Conservation (phyloP, 2,888 invertebrate species). For the Hermaeophaga mercurialis region DNA sequence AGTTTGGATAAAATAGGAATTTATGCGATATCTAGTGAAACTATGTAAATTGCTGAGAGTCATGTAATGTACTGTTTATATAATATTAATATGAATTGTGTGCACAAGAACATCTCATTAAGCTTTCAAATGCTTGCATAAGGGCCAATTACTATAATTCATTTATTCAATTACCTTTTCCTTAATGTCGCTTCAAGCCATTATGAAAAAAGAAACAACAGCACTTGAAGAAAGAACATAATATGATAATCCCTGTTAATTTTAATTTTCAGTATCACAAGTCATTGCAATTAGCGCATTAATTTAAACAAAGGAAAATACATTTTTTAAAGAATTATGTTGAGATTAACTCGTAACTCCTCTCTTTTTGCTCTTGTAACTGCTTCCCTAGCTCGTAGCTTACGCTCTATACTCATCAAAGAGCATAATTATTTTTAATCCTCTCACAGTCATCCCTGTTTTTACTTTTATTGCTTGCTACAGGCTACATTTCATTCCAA, state of each 20-base stretch:
- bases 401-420: constrained; percentile 17
- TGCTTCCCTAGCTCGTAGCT: constrained; percentile 18
- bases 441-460: constrained; percentile 16
- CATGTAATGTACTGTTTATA: constrained; percentile 11
- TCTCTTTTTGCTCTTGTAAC: constrained; percentile 24
- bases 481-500: not conserved
- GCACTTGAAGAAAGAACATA: constrained; percentile 31
- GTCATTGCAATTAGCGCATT: constrained; percentile 39
- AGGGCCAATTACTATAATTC: constrained; percentile 18
- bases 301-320: constrained; percentile 36
- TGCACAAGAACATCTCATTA: constrained; percentile 18
- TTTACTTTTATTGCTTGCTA: constrained; percentile 5
- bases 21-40: too few relatives aligned
- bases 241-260: constrained; percentile 43
- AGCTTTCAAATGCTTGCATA: constrained; percentile 15
- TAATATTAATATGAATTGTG: constrained; percentile 18
- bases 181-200: constrained; percentile 25
- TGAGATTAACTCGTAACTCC: constrained; percentile 36
- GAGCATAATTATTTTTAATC: constrained; percentile 23
- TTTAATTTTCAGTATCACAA: constrained; percentile 35
- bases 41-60: too few relatives aligned
- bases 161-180: constrained; percentile 17
- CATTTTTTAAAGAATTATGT: constrained; percentile 40
- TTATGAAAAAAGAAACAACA: constrained; percentile 33
- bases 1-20: too few relatives aligned